Base-by-base conservation (phyloP, 2,888 invertebrate genomes). In the Fragum whitleyi region DNA sequence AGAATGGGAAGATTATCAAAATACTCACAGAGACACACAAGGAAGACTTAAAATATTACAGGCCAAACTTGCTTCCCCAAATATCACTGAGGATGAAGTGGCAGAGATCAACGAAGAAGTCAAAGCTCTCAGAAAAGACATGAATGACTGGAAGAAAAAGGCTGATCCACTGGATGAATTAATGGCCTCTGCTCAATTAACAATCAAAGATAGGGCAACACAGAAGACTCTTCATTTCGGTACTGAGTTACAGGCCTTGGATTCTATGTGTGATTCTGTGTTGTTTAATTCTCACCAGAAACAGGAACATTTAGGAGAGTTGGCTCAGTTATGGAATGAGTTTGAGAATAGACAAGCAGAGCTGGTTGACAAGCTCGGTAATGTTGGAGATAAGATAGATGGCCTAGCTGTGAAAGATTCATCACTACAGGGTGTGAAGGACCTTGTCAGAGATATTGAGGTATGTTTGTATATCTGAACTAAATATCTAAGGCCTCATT, bases 11-110 rank as follows among this genome's bases (percentile, higher is more conserved):
- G 97, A 97, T 89, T 95, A 98, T 32, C 94, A 97, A 11, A 96
- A 96, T 88, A 97, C 97, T 96, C 96, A 96, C 87, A 96, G 96
- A 72, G 97, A 97, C 86, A 96, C 96, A 0, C 96, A 96, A 85
- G 96, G 96, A 87, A 97, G 97, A 92, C 94, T 97, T 61, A 96
- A 96, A 77, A 97, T 97, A 88, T 95, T 97, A 80, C 96, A 97
- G 90, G 97, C 97, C 90, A 96, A 97, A 92, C 95, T 96, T 7
- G 97, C 97, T 78, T 96, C 96, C 32, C 96, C 96, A 14, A 97
- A 97, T 92, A 95, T 96, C 0, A 95, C 82, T 19, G 91, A 92
- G 73, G 96, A 96, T 71, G 96, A 96, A 86, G 95, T 97, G 39
- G 96, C 96, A 87, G 95, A 95, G 81, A 95, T 97, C 19, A 95